Conservation (phyloP, 2,888 invertebrate species). For the Harpagoxenus sublaevis region DNA sequence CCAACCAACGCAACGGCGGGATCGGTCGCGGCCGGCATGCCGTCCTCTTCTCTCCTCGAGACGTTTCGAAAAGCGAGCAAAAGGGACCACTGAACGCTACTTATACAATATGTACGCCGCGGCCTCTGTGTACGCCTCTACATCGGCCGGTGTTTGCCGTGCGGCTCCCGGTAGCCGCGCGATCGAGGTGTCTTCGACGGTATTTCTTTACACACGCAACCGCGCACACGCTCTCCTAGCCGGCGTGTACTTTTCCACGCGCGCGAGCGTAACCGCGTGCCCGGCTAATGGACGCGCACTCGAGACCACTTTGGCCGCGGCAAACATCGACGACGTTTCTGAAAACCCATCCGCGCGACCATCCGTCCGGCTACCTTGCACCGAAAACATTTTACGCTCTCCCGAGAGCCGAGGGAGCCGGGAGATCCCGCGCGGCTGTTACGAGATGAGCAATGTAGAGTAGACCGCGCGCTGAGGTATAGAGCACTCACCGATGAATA, state of each 20-base stretch:
- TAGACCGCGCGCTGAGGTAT: conserved; percentile 3
- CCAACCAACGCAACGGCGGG: background rate
- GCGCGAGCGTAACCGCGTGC: conserved; percentile 70
- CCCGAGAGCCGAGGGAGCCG: conserved; percentile 31
- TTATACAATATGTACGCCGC: conserved; percentile 67
- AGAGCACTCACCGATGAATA: conserved; percentile 3
- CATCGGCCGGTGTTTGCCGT: conserved; percentile 79
- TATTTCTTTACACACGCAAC: conserved; percentile 84
- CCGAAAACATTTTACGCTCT: conserved; percentile 64
- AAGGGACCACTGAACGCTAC: conserved; percentile 66
- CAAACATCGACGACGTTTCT: conserved; percentile 85
- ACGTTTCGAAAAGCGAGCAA: conserved; percentile 76
- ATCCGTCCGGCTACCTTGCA: conserved; percentile 48
- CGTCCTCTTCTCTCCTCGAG: conserved; percentile 56
- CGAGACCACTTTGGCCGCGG: conserved; percentile 85
- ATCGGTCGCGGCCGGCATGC: conserved; percentile 1
- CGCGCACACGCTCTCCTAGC: conserved; percentile 73
- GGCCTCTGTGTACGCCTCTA: conserved; percentile 53
- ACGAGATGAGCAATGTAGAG: conserved; percentile 37
- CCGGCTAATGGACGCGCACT: conserved; percentile 85
- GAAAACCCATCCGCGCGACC: conserved; percentile 82
- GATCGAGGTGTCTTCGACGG: conserved; percentile 84
- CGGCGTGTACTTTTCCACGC: conserved; percentile 76
- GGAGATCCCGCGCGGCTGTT: conserved; percentile 1
- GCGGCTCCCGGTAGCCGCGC: conserved; percentile 84